A percentile compares a stretch with the other conserved stretches of the same genome.
Conservation (phyloP, 2,888 invertebrate genomes). For the Chrysomela aeneicollis region DNA sequence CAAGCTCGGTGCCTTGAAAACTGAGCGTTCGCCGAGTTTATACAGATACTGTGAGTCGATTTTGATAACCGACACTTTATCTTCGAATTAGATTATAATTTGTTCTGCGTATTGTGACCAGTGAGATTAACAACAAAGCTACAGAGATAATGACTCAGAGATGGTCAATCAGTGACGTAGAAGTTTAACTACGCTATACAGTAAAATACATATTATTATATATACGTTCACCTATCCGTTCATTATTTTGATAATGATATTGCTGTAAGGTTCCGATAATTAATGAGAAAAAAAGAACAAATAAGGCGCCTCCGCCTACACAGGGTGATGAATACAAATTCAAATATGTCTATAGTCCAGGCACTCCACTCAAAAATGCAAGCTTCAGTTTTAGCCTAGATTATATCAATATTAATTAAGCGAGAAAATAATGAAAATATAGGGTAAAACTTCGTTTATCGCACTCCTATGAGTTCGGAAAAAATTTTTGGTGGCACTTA, state of each 20-base stretch:
- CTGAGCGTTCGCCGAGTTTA: not conserved
- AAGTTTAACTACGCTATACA: not conserved
- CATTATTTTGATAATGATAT: not conserved
- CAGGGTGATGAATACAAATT: too few species aligned
- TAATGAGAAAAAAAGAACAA: too few species aligned
- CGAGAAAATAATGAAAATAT: too few species aligned
- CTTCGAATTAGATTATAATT: not conserved
- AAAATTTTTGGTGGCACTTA: too few species aligned
- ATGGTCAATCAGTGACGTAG: conserved; percentile 2
- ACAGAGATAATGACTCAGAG: not conserved
- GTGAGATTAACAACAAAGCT: not conserved
- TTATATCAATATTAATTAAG: too few species aligned
- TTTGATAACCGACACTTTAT: not conserved
- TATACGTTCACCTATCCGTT: not conserved
- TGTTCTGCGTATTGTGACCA: not conserved
- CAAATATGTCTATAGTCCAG: too few species aligned
- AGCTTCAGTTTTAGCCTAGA: too few species aligned
- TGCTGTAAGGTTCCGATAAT: too few species aligned
- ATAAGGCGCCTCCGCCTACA: too few species aligned
- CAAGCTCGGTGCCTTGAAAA: not conserved
- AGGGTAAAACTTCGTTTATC: too few species aligned
- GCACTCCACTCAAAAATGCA: too few species aligned
- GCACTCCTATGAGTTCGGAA: too few species aligned
- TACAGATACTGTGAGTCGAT: not conserved
- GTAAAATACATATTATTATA: not conserved